Percentiles rank a stretch among this genome's conserved stretches.
phyloP scores from a whole-genome alignment of 2,888 invertebrate species.

The Nudaria mundana region DNA sequence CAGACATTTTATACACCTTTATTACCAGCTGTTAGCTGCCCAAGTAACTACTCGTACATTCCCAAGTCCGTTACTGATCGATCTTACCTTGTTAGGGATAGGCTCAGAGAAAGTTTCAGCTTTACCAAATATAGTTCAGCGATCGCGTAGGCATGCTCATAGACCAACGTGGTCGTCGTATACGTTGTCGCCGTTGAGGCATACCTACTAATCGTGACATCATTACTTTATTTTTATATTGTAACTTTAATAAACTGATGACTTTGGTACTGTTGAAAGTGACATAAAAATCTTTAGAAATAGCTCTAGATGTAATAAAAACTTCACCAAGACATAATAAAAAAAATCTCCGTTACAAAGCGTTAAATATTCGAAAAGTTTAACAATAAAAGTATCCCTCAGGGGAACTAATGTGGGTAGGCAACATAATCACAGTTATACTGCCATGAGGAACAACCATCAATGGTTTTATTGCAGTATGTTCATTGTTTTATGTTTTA shows the following conservation, averaged over 20 bases:
- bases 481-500: slow-evolving; percentile 24
- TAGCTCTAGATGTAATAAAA: slow-evolving; percentile 65
- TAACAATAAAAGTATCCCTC: slow-evolving; percentile 56
- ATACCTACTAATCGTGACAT: slow-evolving; percentile 25
- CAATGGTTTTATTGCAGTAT: slow-evolving; percentile 25
- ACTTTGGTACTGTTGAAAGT: slow-evolving; percentile 56
- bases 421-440: slow-evolving; percentile 11
- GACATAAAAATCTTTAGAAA: slow-evolving; percentile 64
- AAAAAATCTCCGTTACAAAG: slow-evolving; percentile 58
- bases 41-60: no score
- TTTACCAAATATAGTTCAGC: no score
- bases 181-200: no score
- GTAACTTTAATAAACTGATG: slow-evolving; percentile 54
- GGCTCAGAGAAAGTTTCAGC: no score
- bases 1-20: no score
- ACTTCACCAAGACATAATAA: slow-evolving; percentile 65
- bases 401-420: slow-evolving; percentile 41
- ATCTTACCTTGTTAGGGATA: no score
- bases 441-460: slow-evolving; percentile 8
- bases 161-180: no score
- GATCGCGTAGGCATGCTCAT: no score
- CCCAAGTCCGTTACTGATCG: no score
- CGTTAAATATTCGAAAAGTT: slow-evolving; percentile 68
- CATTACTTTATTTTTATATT: slow-evolving; percentile 40
- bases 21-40: no score